Conservation (phyloP, 2,797 vertebrate species). For the Centroberyx gerrardi region DNA sequence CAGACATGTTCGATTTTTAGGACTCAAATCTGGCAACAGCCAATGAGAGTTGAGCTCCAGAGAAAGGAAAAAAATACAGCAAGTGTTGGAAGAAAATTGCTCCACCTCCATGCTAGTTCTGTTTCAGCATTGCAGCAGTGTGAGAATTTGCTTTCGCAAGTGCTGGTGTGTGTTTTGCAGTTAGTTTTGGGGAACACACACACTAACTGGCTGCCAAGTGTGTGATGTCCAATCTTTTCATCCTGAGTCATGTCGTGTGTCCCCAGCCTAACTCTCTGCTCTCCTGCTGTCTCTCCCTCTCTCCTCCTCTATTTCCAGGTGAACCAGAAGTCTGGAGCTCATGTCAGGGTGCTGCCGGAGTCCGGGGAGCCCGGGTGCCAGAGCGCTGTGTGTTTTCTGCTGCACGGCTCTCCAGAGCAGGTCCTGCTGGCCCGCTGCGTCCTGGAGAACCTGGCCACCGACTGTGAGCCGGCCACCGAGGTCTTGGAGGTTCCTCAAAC, state of each 20-base stretch:
- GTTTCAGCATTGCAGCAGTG: no score
- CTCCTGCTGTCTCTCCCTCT: background rate
- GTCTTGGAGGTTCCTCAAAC: constrained; percentile 88
- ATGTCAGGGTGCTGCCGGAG: constrained; percentile 72
- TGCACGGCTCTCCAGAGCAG: constrained; percentile 89
- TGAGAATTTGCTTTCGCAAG: no score
- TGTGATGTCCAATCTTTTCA: background rate
- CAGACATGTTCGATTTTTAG: no score
- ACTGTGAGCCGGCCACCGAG: constrained; percentile 83
- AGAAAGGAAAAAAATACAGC: no score
- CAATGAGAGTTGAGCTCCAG: no score
- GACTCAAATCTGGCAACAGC: no score
- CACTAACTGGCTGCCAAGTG: background rate
- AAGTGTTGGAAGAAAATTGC: no score
- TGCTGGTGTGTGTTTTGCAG: no score
- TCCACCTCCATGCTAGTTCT: no score
- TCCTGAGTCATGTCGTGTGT: background rate
- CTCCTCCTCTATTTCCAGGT: constrained; percentile 78
- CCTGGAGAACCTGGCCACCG: constrained; percentile 86
- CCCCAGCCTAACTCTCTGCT: background rate
- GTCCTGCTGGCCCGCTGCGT: constrained; percentile 88
- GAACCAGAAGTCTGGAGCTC: constrained; percentile 87
- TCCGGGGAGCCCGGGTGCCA: constrained; percentile 67
- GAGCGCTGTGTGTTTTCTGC: constrained; percentile 80
- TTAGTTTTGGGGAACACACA: no score